Conservation (phyloP, 2,113 vertebrate genomes). For the Polypterus bichir region DNA sequence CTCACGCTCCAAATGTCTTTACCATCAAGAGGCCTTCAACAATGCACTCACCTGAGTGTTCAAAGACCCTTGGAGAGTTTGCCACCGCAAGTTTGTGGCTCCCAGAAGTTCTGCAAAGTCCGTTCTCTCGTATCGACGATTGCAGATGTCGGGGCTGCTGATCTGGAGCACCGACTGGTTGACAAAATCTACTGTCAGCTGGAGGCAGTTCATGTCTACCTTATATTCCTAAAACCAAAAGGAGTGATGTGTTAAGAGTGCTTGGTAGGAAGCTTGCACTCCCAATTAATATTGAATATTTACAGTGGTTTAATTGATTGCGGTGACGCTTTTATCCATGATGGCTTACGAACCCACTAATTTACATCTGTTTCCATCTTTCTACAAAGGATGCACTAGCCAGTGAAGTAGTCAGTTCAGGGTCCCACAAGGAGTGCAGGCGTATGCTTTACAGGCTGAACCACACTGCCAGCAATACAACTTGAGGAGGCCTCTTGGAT, state of each 20-base stretch:
- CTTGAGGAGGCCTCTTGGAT: too few species aligned
- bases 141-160: constrained; percentile 50
- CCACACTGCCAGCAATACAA: too few species aligned
- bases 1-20: not conserved
- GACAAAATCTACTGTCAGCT: constrained; percentile 64
- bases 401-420: too few species aligned
- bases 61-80: constrained; percentile 45
- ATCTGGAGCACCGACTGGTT: constrained; percentile 63
- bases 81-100: constrained; percentile 59
- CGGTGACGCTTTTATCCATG: too few species aligned
- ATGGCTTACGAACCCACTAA: too few species aligned
- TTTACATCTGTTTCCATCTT: too few species aligned
- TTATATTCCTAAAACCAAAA: constrained; percentile 45
- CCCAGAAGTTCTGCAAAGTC: constrained; percentile 72
- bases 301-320: too few species aligned
- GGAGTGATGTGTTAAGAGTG: not conserved
- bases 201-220: constrained; percentile 59
- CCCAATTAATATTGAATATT: too few species aligned
- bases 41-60: constrained; percentile 51
- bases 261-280: too few species aligned
- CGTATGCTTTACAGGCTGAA: too few species aligned
- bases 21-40: not conserved
- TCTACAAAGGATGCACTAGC: too few species aligned
- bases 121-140: constrained; percentile 54
- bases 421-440: too few species aligned